Evolutionary conservation across 2,113 vertebrate genomes (phyloP), one percentile per base, ranked within the genome.

Genomic region (Terrapene triunguis): DNA sequence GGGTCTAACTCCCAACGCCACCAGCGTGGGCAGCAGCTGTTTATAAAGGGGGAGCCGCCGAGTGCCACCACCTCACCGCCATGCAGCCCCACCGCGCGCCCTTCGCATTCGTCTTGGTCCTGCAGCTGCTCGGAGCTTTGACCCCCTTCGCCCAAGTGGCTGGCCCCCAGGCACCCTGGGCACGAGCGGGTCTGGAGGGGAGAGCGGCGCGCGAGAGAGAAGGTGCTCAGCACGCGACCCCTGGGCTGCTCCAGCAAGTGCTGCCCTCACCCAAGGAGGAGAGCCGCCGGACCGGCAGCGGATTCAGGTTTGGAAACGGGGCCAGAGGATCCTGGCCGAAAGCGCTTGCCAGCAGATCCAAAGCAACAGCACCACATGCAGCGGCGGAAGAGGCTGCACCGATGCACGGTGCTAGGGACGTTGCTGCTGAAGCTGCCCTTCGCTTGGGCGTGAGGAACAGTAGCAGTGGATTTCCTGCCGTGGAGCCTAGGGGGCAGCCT

Each of bases 11-110:
- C 91, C 42, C 91, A 35, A 89, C 89, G 27, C 87, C 90, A 83
- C 92, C 54, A 92, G 86, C 3, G 19, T 38, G 74, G 95, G 96
- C 96, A 90, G 95, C 95, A 84, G 95, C 93, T 89, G 95, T 85
- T 79, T 55, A 78, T 97, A 53, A 96, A 94, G 48, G 93, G 88
- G 82, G 16, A 10, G 85, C 85, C 17, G 22, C 32, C 5, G 53
- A 65, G 44, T 88, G 54, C 82, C 72, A 59, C 80, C 54, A 17
- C 78, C 25, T 51, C 74, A n/a, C 6, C 80, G 96, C 91, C 94
- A 98, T 98, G 98, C 95, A 55, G 87, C 96, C 80, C 78, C 47
- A 84, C 51, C 27, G 89, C 53, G 87, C 96, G 74, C 95, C 86
- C 50, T 38, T 96, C 88, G 93, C 90, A 44, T 57, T 95, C 84